Evolutionary conservation across 2,888 invertebrate genomes (phyloP).

Genomic region (Dioctria rufipes): DNA sequence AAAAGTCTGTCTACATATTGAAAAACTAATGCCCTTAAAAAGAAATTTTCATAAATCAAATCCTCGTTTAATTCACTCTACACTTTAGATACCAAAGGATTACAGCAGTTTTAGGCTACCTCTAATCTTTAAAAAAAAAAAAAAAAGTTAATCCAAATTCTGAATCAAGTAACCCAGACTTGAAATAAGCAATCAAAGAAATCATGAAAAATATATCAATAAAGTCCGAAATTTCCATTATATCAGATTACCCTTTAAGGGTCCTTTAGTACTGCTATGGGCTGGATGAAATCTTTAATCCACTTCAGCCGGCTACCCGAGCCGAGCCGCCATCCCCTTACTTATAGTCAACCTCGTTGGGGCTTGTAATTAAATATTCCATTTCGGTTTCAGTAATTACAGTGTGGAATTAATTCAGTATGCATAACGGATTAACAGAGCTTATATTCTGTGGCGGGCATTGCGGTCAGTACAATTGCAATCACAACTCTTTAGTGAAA

Average conservation of each 20-base stretch:
- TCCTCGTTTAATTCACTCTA: too few relatives aligned
- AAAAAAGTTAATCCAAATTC: too few relatives aligned
- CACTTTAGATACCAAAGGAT: too few relatives aligned
- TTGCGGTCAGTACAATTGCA: slow-evolving; percentile 37
- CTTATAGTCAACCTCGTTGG: slow-evolving; percentile 1
- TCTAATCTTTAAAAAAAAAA: too few relatives aligned
- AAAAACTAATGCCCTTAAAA: too few relatives aligned
- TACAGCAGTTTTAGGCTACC: too few relatives aligned
- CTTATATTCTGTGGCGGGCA: slow-evolving; percentile 39
- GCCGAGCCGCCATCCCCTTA: slow-evolving; percentile 1
- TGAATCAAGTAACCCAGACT: too few relatives aligned
- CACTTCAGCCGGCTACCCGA: not conserved
- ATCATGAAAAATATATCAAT: not conserved
- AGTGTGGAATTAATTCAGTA: slow-evolving; percentile 57
- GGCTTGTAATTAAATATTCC: slow-evolving; percentile 57
- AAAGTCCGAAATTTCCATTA: slow-evolving; percentile 14
- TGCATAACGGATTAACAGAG: slow-evolving; percentile 58
- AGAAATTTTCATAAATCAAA: too few relatives aligned
- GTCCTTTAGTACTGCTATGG: not conserved
- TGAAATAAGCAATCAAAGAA: too few relatives aligned
- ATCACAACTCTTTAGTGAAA: slow-evolving; percentile 45
- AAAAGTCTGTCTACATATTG: too few relatives aligned
- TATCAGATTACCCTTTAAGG: slow-evolving; percentile 32
- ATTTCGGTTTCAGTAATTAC: slow-evolving; percentile 59
- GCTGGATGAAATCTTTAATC: slow-evolving; percentile 33